Evolutionary conservation across 2,888 invertebrate genomes (phyloP), one percentile per base, ranked within the genome.

Genomic region (Athalia circularis): DNA sequence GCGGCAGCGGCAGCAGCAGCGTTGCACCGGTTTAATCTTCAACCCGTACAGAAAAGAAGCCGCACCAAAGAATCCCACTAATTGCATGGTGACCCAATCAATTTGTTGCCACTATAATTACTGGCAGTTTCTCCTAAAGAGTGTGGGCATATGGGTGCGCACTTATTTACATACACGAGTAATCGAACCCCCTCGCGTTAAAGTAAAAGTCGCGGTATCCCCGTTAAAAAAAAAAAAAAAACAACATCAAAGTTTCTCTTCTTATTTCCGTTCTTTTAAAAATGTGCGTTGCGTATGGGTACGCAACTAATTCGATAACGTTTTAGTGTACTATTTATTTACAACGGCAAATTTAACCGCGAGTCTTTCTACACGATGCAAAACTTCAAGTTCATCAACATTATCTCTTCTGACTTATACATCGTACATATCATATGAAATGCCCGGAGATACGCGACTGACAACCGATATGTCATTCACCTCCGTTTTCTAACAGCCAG

Each of bases 91-190:
- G 59, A 72, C 52, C 72, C 72, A 72, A 72, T 72, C 72, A 59
- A 72, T 72, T 72, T 72, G 52, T 54, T 68, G 47, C 47, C 47
- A 15, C 45, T 59, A 59, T 72, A 72, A 72, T 72, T 72, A 72
- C 59, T 9, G 13, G 47, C 15, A 13, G 9, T 57, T 72, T 47
- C 2, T 13, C 47, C 72, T 47, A 57, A 59, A 45, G 8, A 43
- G 54, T 11, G 47, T 15, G 43, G 54, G 29, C 54, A 70, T 43
- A 43, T 11, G 54, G n/a, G 29, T 29, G 29, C 29, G 29, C 43
- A 9, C n/a, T 4, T 15, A 43, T 29, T 67, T 52, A 67, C 9
- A 15, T 43, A 54, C n/a, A 3, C 2, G 0, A 5, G 8, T 48
- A 5, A 13, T 11, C 5, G 11, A 4, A 48, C 7, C n/a, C 3